phyloP scores from a whole-genome alignment of 53 echinoderm and acorn worm genomes.

The Holothuria leucospilota region DNA sequence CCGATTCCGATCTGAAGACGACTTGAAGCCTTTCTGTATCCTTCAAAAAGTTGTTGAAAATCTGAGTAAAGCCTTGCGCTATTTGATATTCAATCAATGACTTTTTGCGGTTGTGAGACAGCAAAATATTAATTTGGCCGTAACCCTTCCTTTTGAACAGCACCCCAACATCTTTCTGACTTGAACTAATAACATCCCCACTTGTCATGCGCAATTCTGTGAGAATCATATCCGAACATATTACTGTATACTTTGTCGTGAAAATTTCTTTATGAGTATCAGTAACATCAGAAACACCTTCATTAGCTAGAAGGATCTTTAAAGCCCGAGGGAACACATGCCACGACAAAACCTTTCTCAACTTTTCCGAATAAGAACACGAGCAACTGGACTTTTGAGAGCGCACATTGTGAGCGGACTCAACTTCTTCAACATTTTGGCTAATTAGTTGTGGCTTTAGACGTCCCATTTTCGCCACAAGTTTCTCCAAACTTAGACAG shows the following conservation, averaged over 20 bases:
- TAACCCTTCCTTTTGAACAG: not conserved
- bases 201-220: not conserved
- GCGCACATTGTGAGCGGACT: no score
- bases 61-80: not conserved
- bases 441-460: not conserved
- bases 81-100: not conserved
- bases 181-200: not conserved
- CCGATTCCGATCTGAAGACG: not conserved
- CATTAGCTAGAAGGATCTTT: not conserved
- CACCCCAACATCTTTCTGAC: not conserved
- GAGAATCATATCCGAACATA: not conserved
- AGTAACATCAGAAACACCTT: not conserved
- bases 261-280: not conserved
- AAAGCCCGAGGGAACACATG: not conserved
- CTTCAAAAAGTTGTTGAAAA: not conserved
- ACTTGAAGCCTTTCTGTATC: not conserved
- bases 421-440: not conserved
- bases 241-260: not conserved
- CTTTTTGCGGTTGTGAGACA: no score
- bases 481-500: not conserved
- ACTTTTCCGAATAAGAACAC: not conserved
- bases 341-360: conserved; percentile 1
- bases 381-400: no score
- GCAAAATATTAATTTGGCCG: no score
- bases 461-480: not conserved